Evolutionary conservation across 2,797 vertebrate species (phyloP), one percentile per base, ranked within the genome.

Genomic region (Poeciliopsis turneri): DNA sequence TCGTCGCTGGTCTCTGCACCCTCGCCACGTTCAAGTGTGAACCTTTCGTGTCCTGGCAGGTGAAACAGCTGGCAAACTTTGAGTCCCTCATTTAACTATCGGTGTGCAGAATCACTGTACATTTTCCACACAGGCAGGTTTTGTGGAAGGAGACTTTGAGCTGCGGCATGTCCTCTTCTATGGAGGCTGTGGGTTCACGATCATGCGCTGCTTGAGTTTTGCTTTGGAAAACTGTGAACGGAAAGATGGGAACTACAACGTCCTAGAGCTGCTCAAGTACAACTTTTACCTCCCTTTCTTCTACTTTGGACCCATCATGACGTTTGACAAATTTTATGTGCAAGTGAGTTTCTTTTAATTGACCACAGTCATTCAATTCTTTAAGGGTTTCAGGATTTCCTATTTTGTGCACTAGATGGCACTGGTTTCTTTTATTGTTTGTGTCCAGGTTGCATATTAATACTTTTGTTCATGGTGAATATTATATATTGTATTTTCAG

Each of bases 201-300:
- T 98, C 89, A 95, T 99, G 90, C 98, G 98, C 51, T 98, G 97
- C 79, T 96, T 97, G 95, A 99, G 98, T 91, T 99, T 99, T 0
- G 97, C 97, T 0, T 94, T 99, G 53, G 98, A 99, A 92, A 97
- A 96, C 92, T 97, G 95, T 0, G 95, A 97, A 77, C 95, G 49
- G 90, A 96, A 96, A 9, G 96, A 97, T 1, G 97, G 97, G 61
- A 97, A 96, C 93, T 98, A 97, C 91, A 97, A 95, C 89, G 95
- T 99, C 84, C 92, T 98, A 0, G 97, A 99, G 87, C 96, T 99
- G 88, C 96, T 99, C 93, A 98, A 98, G 84, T 99, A 99, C 95
- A 99, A 99, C 94, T 99, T 99, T 96, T 99, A 99, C 96, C 96
- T 99, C 89, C 98, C 98, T 0, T 99, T 98, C 95, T 99, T 99